Conservation (phyloP, 1,140 invertebrate genomes). For the Neocloeon triangulifer region DNA sequence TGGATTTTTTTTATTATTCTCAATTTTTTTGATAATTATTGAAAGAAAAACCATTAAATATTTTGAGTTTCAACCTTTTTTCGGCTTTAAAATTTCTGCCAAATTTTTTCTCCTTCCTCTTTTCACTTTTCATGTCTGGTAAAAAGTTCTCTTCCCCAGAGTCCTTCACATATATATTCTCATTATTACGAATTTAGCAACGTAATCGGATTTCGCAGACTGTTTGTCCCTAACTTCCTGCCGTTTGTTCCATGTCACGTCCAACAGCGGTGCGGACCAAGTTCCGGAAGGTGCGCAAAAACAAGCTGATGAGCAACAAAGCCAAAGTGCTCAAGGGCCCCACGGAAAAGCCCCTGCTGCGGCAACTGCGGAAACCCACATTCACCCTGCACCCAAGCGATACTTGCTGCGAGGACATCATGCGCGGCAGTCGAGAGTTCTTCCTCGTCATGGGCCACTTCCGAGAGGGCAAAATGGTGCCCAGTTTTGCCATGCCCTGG, state of each 20-base stretch:
- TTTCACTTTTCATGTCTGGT: no score
- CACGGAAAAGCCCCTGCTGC: constrained; percentile 13
- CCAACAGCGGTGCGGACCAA: constrained; percentile 20
- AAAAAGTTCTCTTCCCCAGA: no score
- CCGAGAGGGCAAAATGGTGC: constrained; percentile 15
- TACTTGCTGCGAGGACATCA: constrained; percentile 17
- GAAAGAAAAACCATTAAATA: no score
- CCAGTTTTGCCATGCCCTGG: constrained; percentile 24
- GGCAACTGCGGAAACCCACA: constrained; percentile 13
- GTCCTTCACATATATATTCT: constrained; percentile 4
- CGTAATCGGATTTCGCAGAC: no score
- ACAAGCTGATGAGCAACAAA: constrained; percentile 17
- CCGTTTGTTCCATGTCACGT: constrained; percentile 5
- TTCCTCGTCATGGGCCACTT: constrained; percentile 27
- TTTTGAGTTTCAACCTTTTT: no score
- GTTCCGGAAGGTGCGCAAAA: constrained; percentile 15
- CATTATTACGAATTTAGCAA: background rate
- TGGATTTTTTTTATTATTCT: no score
- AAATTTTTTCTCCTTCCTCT: no score
- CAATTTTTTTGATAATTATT: no score
- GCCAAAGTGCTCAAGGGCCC: constrained; percentile 17
- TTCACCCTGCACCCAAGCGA: constrained; percentile 18
- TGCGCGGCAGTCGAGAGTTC: constrained; percentile 8
- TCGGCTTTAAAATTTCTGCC: no score
- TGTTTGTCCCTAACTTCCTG: constrained; percentile 1